Base-by-base conservation (phyloP, 2,888 invertebrate species). In the Agrilus cyanescens region DNA sequence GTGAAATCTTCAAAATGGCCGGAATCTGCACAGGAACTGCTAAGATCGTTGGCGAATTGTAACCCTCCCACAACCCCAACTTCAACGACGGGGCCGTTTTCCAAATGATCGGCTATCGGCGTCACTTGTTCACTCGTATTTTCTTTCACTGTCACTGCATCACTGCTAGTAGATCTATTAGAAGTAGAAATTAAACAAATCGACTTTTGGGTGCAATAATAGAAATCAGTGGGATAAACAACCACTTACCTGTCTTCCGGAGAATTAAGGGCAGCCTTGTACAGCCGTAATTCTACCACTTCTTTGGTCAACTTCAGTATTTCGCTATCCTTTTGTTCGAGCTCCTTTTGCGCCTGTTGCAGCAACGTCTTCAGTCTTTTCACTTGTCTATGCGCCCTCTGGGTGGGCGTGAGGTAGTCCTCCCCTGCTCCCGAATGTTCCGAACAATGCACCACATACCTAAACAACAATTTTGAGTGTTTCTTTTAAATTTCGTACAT, bases 321-420 rank as follows among this genome's bases (percentile, higher is more conserved):
- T 67, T 89, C 87, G 58, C 79, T 80, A 57, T 89, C 86, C 63
- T 86, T 87, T 48, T 81, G 80, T 46, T 85, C 85, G 42, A 88
- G 71, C 57, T 85, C 83, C 55, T 78, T 78, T 46, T 80, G 80
- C 8, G 86, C 85, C 53, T 83, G 80, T 48, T 74, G 74, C 37
- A 88, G 70, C 4, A 86, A 67, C 45, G 74, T 73, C 69, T 85
- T 81, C 16, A 89, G 75, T 44, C 82, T 77, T 47, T 82, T 74
- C 31, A 90, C 80, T 64, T 88, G 86, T 52, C 80, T 74, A 57
- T 86, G 83, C 8, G 87, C 87, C 46, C 89, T 71, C 62, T 90
- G 90, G 1, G 89, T 90, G 12, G 90, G 90, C 40, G 90, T 90
- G 44, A 89, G 72, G 64, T 90, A 90, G 57, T 88, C 85, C 46